Evolutionary conservation across 2,113 vertebrate species (phyloP), one percentile per base, ranked within the genome.

Genomic region (Cacatua alba): DNA sequence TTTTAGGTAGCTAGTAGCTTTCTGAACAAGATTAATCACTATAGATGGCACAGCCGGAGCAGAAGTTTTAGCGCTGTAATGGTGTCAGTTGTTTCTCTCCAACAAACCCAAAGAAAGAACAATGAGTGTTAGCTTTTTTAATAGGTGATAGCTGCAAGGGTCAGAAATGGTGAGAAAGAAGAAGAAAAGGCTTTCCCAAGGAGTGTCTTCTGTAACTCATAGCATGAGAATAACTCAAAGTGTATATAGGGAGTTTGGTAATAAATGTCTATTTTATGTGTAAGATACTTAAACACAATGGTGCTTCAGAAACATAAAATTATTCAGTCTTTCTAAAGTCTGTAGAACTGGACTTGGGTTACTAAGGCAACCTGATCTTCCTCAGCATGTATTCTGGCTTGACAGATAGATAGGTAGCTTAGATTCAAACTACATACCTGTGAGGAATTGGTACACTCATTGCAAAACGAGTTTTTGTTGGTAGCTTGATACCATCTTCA

Each of bases 341-440:
- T 68, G 29, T 84, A 81, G 60, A 90, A 60, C 76, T 64, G 76
- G 83, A 41, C 71, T 49, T 21, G 6, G 60, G 90, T 97, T 96
- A 95, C 94, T 96, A 95, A 90, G 95, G 95, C 94, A 97, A 91
- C 92, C 69, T 76, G 57, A 46, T 93, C 86, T 75, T 97, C 86
- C 65, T 81, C 85, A 82, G 62, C 48, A 19, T 62, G 77, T 71
- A 44, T 90, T 93, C 92, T 79, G 81, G 43, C n/a, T 84, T 71
- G 64, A 75, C 35, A 59, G 90, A 79, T 52, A 71, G 64, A 39
- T 26, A 76, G 82, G 82, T 83, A 91, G 80, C 60, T 87, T 86
- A 86, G 39, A 78, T 48, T 90, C 60, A 49, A 57, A 37, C 51
- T 82, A 28, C 44, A 60, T 48, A 70, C 6, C 11, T 17, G 26